A percentile compares a stretch with the other conserved stretches of the same genome.
phyloP scores from a whole-genome alignment of 2,113 vertebrate species.

The Phoenicopterus ruber region DNA sequence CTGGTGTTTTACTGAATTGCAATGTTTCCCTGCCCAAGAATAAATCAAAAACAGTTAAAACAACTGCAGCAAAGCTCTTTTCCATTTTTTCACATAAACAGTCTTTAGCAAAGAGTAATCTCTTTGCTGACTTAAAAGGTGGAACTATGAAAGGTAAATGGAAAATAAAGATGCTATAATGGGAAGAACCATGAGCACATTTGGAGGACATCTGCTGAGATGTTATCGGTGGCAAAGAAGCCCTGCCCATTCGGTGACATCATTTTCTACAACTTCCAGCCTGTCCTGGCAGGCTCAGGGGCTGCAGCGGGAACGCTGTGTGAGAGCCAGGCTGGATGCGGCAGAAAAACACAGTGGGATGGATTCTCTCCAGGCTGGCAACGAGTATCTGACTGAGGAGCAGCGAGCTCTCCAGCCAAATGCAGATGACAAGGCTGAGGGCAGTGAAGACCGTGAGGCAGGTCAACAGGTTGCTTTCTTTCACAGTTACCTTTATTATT shows the following conservation, averaged over 20 bases:
- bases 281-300: slow-evolving; percentile 39
- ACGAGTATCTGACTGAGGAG: background rate
- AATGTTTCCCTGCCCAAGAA: background rate
- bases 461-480: background rate
- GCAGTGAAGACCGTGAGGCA: background rate
- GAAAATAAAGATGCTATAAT: background rate
- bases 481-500: background rate
- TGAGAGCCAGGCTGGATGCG: slow-evolving; percentile 15
- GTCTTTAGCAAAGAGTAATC: background rate
- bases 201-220: slow-evolving; percentile 32
- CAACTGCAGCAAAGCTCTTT: background rate
- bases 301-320: slow-evolving; percentile 4
- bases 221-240: background rate
- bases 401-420: background rate
- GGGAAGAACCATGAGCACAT: background rate
- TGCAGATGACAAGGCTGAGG: background rate
- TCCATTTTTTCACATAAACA: background rate
- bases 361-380: background rate
- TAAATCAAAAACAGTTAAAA: background rate
- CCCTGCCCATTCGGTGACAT: slow-evolving; percentile 36
- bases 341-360: background rate
- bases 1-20: background rate
- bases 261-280: slow-evolving; percentile 29
- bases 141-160: background rate
- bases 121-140: background rate